These are phyloP conservation scores for Ophion ellenae DNA, from an alignment of 2,888 invertebrate species.

Conservation along the genomic window DNA sequence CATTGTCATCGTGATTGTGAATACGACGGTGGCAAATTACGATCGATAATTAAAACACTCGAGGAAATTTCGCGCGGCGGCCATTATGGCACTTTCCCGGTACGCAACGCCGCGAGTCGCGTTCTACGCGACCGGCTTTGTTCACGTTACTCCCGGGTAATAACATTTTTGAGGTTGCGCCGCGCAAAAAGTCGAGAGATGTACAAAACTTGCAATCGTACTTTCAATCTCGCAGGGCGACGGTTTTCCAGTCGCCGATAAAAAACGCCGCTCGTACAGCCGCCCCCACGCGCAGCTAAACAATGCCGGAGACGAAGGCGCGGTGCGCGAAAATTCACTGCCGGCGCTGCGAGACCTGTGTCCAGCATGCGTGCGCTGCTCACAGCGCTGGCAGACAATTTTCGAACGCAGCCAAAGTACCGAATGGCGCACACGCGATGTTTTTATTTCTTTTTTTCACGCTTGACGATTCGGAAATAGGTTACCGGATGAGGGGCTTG, in stretches of 20 bases:
- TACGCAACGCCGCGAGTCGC: constrained; percentile 50
- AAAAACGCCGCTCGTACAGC: background rate
- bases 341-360: background rate
- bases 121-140: constrained; percentile 51
- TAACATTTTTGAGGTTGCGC: background rate
- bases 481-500: background rate
- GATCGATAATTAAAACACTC: constrained; percentile 23
- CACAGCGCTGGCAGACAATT: background rate
- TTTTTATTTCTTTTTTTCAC: constrained; percentile 27
- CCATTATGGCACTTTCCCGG: constrained; percentile 64
- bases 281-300: constrained; percentile 17
- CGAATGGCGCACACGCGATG: background rate
- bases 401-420: background rate
- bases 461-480: background rate
- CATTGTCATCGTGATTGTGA: background rate
- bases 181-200: background rate
- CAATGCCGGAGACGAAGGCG: constrained; percentile 18
- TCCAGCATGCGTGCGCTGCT: background rate
- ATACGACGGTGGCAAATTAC: background rate
- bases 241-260: constrained; percentile 1
- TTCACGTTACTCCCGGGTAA: background rate
- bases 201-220: background rate
- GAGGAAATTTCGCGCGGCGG: constrained; percentile 33
- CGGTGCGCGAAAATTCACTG: constrained; percentile 29
- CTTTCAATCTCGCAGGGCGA: background rate